Base-by-base conservation (phyloP, 2,888 invertebrate genomes). In the Arrhopalites spinosus region DNA sequence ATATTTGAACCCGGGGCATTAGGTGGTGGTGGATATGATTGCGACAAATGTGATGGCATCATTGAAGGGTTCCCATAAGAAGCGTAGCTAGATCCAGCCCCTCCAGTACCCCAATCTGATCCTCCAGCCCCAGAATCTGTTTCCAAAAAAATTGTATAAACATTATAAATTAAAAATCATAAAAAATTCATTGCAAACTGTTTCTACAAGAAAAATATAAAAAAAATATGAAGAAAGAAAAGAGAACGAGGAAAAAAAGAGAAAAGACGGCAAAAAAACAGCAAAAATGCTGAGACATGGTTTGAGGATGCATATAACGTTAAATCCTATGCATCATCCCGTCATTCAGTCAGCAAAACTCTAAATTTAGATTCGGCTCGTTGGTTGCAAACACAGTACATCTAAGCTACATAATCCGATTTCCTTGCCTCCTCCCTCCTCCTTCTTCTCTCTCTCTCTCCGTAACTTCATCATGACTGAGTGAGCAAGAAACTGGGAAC, bases 11-110 rank as follows among this genome's bases (percentile, higher is more conserved):
- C 78, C 75, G 79, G 77, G 74, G 79, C 78, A 75, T 78, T 77
- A 43, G 78, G 85, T 77, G 85, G 84, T 75, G 86, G 83, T 76
- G 86, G 83, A 81, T 85, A 86, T 82, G 86, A 84, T 81, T 85
- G 82, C 79, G 81, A 80, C 81, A 82, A 80, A 74, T 83, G 83
- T 77, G 84, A 80, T 76, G 83, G 82, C 77, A 83, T 81, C 77
- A 83, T 80, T 45, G 83, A 80, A 36, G 84, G 81, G 75, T 83
- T 82, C n/a, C n/a, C n/a, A 72, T 83, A 83, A 63, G 81, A 78
- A 59, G 80, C 77, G 75, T 83, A 83, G 84, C 88, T 87, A 78
- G 88, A 89, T 83, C 86, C 85, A 43, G 77, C 86, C 85, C 78
- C 87, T 85, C 79, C 86, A 85, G 81, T 87, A 87, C 78, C 88